Evolutionary conservation across 2,888 invertebrate genomes (phyloP).

Genomic region (Geotrupes spiniger): DNA sequence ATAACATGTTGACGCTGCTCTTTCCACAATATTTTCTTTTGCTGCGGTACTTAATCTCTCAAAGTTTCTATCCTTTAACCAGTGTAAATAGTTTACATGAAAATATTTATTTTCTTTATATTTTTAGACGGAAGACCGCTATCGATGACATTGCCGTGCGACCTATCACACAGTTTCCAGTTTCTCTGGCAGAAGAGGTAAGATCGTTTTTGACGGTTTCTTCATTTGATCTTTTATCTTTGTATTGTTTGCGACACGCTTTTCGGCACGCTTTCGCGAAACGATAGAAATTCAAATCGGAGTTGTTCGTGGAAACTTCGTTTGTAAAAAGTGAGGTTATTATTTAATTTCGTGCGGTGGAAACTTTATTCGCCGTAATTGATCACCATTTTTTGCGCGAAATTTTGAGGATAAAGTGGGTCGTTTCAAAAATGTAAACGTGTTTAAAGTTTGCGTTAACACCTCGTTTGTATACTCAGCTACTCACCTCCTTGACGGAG

Average conservation of each 20-base stretch:
- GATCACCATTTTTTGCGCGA: no score
- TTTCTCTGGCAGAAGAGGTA: conserved; percentile 81
- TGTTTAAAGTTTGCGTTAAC: no score
- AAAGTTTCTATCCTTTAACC: conserved; percentile 8
- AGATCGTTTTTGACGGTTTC: conserved; percentile 42
- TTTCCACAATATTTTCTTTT: conserved; percentile 40
- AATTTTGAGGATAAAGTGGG: no score
- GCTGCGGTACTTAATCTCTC: conserved; percentile 33
- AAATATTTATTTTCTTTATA: conserved; percentile 24
- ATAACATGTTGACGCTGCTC: conserved; percentile 36
- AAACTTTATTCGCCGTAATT: no score
- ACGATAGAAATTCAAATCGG: no score
- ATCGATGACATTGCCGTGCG: conserved; percentile 85
- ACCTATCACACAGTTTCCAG: conserved; percentile 82
- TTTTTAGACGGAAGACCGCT: conserved; percentile 66
- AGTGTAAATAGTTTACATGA: conserved; percentile 21
- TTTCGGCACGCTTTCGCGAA: neutral
- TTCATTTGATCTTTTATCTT: neutral
- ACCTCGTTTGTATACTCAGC: no score
- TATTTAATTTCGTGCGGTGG: no score
- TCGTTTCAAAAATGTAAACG: no score
- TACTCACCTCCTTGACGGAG: no score
- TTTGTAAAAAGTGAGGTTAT: neutral
- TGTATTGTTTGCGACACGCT: neutral
- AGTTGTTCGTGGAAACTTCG: neutral